A percentile compares a stretch with the other conserved stretches of the same genome.
These are phyloP conservation scores for Tamias sibiricus DNA, from an alignment of 2,113 vertebrate species.

Conservation along the genomic window DNA sequence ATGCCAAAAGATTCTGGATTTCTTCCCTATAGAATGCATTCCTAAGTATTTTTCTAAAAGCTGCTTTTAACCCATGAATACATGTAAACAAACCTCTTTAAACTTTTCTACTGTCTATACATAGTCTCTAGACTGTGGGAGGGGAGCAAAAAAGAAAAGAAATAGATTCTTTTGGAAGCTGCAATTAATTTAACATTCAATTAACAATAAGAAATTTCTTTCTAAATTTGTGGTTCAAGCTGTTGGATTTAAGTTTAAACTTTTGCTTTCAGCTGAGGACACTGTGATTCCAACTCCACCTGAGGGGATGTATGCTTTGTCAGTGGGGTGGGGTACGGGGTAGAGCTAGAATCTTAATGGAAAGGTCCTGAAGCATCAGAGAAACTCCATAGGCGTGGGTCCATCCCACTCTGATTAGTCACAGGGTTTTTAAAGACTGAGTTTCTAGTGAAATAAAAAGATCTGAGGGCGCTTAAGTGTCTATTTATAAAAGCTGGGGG, in stretches of 20 bases:
- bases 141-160: background rate
- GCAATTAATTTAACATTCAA: background rate
- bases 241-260: background rate
- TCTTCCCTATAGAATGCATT: background rate
- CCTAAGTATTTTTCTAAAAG: background rate
- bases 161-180: background rate
- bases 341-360: background rate
- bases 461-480: background rate
- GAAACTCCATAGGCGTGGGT: background rate
- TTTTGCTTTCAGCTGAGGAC: background rate
- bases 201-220: background rate
- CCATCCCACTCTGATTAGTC: background rate
- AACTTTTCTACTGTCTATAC: background rate
- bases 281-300: background rate
- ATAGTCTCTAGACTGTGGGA: background rate
- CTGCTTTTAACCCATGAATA: background rate
- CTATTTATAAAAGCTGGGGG: background rate
- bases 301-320: background rate
- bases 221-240: background rate
- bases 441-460: background rate
- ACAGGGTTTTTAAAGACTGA: background rate
- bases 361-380: background rate
- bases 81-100: background rate
- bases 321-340: fast-evolving
- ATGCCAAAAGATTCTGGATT: background rate